phyloP scores from a whole-genome alignment of 2,797 vertebrate species.

The Phylloscopus collybita region DNA sequence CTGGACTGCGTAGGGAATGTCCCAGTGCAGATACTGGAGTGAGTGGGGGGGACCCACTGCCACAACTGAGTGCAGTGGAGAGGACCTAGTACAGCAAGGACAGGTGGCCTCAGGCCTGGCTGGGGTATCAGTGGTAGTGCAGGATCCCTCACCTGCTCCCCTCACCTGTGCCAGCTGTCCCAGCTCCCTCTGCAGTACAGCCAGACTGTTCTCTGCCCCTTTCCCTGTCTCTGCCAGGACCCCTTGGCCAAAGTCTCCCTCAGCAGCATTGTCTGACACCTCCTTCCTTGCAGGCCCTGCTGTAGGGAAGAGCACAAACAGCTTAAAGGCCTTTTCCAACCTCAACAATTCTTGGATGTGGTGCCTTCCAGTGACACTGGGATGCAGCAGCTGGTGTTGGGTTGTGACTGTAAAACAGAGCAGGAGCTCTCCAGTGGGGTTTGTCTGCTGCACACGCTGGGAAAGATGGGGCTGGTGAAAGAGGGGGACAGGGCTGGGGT shows the following conservation, averaged over 20 bases:
- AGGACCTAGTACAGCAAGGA: too few relatives aligned
- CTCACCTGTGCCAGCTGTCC: background rate
- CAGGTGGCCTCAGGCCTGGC: too few relatives aligned
- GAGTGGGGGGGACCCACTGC: background rate
- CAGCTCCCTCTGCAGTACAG: background rate
- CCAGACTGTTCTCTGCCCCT: background rate
- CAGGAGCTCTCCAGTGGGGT: background rate
- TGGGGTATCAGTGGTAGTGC: background rate
- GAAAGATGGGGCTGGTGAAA: background rate
- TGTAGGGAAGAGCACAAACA: background rate
- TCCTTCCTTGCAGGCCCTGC: background rate
- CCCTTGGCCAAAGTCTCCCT: background rate
- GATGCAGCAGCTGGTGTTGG: too few relatives aligned
- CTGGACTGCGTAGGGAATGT: background rate
- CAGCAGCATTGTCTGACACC: background rate
- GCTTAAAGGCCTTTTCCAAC: background rate
- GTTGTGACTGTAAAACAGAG: background rate
- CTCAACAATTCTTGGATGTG: fast-evolving
- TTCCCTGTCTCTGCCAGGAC: background rate
- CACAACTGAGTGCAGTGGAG: background rate
- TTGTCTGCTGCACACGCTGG: too few relatives aligned
- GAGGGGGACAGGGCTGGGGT: background rate
- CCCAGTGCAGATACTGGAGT: background rate
- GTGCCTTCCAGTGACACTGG: background rate
- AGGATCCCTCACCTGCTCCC: background rate